A percentile compares a stretch with the other conserved stretches of the same genome.
Conservation (phyloP, 2,797 vertebrate species). For the Buceros bicornis region DNA sequence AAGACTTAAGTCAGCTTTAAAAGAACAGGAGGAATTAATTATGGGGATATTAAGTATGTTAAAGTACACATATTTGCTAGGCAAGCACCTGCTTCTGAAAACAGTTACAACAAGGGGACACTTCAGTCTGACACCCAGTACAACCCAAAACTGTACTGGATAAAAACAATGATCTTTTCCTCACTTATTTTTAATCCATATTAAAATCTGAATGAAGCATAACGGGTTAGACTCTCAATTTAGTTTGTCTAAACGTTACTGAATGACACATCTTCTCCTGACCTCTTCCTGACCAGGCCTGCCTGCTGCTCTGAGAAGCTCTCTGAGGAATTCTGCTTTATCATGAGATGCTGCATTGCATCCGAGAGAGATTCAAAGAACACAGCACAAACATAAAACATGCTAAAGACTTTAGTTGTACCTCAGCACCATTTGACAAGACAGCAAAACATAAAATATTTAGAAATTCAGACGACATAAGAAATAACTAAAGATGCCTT, state of each 20-base stretch:
- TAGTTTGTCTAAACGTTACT: background rate
- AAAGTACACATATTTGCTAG: background rate
- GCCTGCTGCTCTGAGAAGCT: background rate
- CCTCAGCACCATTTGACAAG: background rate
- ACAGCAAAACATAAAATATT: background rate
- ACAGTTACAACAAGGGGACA: background rate
- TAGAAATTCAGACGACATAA: background rate
- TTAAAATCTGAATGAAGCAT: background rate
- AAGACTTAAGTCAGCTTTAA: background rate
- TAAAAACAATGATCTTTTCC: background rate
- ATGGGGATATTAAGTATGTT: background rate
- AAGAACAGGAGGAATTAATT: background rate
- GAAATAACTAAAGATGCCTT: background rate
- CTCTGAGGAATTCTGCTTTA: constrained; percentile 1
- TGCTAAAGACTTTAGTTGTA: background rate
- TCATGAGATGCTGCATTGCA: background rate
- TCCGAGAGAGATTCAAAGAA: background rate
- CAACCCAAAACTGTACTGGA: background rate
- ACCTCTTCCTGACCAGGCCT: background rate
- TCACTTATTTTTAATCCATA: background rate
- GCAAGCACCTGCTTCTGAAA: background rate
- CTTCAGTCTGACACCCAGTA: background rate
- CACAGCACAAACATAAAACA: background rate
- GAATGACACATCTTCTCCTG: background rate
- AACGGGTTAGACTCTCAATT: background rate